Evolutionary conservation across 2,797 vertebrate genomes (phyloP).

Genomic region (Cheirogaleus major): DNA sequence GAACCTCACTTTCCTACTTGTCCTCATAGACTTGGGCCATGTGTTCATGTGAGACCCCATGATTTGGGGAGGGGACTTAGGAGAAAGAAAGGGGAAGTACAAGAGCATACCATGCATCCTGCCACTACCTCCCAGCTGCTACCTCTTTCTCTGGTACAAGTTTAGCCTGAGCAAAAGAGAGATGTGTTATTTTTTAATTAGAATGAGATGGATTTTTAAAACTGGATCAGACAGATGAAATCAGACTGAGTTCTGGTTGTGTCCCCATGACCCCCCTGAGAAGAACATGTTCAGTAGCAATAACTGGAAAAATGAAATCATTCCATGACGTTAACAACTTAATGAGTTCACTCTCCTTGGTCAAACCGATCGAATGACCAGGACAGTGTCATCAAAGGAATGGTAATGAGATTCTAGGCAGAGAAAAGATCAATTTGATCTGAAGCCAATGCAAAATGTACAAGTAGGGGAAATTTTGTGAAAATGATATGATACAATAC

Average conservation of each 20-base stretch:
- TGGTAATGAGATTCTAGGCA: background rate
- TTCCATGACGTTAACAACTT: slow-evolving; percentile 16
- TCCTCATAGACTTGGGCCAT: background rate
- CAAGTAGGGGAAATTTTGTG: background rate
- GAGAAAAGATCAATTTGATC: background rate
- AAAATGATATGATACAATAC: background rate
- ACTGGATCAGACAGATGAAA: background rate
- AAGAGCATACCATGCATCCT: background rate
- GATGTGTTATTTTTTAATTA: slow-evolving; percentile 8
- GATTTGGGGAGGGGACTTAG: background rate
- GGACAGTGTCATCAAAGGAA: background rate
- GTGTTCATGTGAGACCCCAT: background rate
- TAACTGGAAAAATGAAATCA: slow-evolving; percentile 40
- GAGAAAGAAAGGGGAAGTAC: background rate
- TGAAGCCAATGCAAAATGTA: slow-evolving; percentile 15
- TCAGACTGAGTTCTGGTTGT: background rate
- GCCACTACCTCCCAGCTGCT: background rate
- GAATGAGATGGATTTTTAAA: background rate
- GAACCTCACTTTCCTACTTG: background rate
- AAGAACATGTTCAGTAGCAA: slow-evolving; percentile 6
- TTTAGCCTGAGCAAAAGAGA: background rate
- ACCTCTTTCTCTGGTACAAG: background rate
- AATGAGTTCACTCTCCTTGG: background rate
- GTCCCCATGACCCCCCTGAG: background rate
- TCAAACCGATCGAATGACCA: background rate